These are phyloP conservation scores for Melanocharis versteri DNA, from an alignment of 2,113 vertebrate genomes.

Conservation along the genomic window DNA sequence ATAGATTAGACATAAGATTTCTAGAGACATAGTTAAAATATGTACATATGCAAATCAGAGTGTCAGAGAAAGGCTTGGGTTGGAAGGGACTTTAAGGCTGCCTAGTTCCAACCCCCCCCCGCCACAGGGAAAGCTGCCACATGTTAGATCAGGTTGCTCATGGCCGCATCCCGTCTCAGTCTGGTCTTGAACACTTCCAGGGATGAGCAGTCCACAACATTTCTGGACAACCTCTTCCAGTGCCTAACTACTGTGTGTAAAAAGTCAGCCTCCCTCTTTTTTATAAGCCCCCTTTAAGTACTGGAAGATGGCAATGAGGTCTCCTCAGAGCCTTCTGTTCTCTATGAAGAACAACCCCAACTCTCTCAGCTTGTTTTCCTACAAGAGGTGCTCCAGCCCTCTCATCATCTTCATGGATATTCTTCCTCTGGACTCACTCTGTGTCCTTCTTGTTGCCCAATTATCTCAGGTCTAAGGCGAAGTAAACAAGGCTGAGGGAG, in stretches of 20 bases:
- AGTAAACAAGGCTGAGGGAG: not conserved
- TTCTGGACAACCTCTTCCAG: not conserved
- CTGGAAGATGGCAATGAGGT: fast-evolving
- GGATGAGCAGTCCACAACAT: not conserved
- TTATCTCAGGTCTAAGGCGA: not conserved
- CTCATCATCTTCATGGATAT: not conserved
- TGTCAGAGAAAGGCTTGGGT: not conserved
- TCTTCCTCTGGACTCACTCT: not conserved
- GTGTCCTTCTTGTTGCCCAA: not conserved
- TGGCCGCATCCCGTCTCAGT: fast-evolving
- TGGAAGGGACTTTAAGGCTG: not conserved
- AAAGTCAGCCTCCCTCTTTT: not conserved
- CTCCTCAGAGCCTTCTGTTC: not conserved
- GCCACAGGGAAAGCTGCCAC: not conserved
- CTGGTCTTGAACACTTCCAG: not conserved
- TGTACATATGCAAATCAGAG: not conserved
- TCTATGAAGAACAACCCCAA: not conserved
- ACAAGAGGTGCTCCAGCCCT: not conserved
- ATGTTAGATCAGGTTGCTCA: not conserved
- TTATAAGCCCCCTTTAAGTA: not conserved
- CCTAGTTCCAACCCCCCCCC: fast-evolving
- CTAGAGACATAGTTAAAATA: not conserved
- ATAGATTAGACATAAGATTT: not conserved
- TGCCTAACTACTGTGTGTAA: not conserved
- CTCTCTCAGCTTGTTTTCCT: not conserved